Percentiles rank a stretch among this genome's conserved stretches.
Conservation (phyloP, 64 coral and sea anemone species). For the Dendrophyllia cribrosa region DNA sequence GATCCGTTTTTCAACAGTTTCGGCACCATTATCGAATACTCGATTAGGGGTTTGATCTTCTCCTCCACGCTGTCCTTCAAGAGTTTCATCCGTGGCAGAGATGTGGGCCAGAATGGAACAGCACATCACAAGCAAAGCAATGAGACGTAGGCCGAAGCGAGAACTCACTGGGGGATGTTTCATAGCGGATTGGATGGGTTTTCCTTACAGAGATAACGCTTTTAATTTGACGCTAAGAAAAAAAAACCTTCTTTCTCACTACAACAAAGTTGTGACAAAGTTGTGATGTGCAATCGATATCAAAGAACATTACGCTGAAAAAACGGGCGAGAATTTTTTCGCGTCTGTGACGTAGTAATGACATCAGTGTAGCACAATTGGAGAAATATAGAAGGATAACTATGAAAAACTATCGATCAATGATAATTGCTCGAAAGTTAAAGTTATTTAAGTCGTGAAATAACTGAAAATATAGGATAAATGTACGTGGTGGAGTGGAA, state of each 20-base stretch:
- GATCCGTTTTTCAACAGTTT: background rate
- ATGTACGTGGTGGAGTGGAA: too few relatives aligned
- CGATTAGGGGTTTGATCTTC: background rate
- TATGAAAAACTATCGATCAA: too few relatives aligned
- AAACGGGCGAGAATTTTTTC: background rate
- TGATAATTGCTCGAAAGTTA: too few relatives aligned
- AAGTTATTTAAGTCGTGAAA: too few relatives aligned
- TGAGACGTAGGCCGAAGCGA: background rate
- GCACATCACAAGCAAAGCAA: background rate
- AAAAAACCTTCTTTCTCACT: background rate
- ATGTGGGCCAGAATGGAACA: background rate
- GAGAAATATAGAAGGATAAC: too few relatives aligned
- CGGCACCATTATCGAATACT: background rate
- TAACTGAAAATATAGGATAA: too few relatives aligned
- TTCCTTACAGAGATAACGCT: too few relatives aligned
- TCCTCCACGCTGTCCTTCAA: background rate
- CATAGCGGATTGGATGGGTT: background rate
- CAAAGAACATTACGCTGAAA: background rate
- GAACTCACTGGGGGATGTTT: background rate
- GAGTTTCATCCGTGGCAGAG: conserved; percentile 11
- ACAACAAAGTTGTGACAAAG: background rate
- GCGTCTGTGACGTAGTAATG: background rate
- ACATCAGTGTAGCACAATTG: too few relatives aligned
- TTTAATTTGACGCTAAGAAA: too few relatives aligned
- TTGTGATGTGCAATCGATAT: background rate